These are phyloP conservation scores for Melierax canorus DNA, from an alignment of 2,113 vertebrate species.

Conservation along the genomic window DNA sequence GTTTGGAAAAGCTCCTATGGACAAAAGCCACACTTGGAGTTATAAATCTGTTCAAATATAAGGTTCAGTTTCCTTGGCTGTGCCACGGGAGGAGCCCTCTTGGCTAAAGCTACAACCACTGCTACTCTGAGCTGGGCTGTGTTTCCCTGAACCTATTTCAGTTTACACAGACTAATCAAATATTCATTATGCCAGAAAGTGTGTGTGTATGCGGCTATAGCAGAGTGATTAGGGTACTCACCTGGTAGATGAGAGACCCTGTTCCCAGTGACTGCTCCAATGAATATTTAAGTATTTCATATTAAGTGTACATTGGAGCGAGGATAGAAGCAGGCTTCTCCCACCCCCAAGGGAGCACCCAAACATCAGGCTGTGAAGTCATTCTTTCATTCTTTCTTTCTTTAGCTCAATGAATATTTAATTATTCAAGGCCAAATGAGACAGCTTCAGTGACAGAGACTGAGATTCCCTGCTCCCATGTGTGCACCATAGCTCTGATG, in stretches of 20 bases:
- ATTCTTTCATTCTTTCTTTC: background rate
- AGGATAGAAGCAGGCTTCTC: slow-evolving; percentile 8
- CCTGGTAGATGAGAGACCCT: slow-evolving; percentile 25
- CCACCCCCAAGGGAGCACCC: background rate
- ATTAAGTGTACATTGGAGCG: slow-evolving; percentile 52
- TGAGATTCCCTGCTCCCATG: background rate
- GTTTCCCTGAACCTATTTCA: background rate
- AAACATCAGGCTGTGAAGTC: background rate
- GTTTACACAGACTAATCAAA: slow-evolving; percentile 20
- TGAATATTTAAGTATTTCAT: slow-evolving; percentile 39
- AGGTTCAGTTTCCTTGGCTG: background rate
- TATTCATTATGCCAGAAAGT: background rate
- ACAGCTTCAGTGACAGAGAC: background rate
- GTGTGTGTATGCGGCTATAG: background rate
- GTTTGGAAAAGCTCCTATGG: background rate
- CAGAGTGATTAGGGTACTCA: slow-evolving; percentile 20
- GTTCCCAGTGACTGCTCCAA: background rate
- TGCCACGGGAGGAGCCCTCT: background rate
- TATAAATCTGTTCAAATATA: background rate
- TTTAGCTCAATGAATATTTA: slow-evolving; percentile 40
- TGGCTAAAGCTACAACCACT: background rate
- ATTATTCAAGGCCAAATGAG: background rate
- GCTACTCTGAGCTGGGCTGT: background rate
- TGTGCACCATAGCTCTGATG: background rate
- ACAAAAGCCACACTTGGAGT: background rate